Conservation (phyloP, 2,113 vertebrate genomes). For the Apodemus sylvaticus region DNA sequence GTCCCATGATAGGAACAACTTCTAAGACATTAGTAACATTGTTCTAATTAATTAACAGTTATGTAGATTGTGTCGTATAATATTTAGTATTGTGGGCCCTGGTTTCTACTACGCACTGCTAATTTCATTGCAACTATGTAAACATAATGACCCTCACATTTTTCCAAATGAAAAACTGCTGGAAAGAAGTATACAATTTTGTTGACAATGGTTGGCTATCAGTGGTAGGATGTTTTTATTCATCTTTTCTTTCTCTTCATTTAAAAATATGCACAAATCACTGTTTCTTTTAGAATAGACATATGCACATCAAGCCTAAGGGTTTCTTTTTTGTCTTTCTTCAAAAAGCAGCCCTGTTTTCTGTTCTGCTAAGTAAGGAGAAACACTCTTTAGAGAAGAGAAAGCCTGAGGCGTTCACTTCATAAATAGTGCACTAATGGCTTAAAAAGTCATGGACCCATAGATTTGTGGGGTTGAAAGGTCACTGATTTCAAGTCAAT, state of each 20-base stretch:
- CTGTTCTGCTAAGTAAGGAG: constrained; percentile 28
- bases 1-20: constrained; percentile 28
- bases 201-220: background rate
- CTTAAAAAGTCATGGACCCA: constrained; percentile 51
- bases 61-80: background rate
- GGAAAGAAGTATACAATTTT: constrained; percentile 14
- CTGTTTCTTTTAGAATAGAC: constrained; percentile 49
- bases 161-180: background rate
- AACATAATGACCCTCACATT: constrained; percentile 31
- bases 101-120: constrained; percentile 32
- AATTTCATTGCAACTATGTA: background rate
- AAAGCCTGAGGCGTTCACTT: constrained; percentile 55
- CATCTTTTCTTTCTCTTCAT: constrained; percentile 21
- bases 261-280: constrained; percentile 50
- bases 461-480: constrained; percentile 51
- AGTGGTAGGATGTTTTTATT: background rate
- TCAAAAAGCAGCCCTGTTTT: constrained; percentile 46
- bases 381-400: constrained; percentile 23
- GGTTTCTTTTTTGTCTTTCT: background rate
- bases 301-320: constrained; percentile 20
- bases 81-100: background rate
- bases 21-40: background rate
- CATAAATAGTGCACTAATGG: constrained; percentile 62
- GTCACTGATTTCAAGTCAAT: constrained; percentile 65
- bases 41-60: constrained; percentile 47